These are phyloP conservation scores for Reticulitermes speratus DNA, from an alignment of 1,140 invertebrate species.

Conservation along the genomic window DNA sequence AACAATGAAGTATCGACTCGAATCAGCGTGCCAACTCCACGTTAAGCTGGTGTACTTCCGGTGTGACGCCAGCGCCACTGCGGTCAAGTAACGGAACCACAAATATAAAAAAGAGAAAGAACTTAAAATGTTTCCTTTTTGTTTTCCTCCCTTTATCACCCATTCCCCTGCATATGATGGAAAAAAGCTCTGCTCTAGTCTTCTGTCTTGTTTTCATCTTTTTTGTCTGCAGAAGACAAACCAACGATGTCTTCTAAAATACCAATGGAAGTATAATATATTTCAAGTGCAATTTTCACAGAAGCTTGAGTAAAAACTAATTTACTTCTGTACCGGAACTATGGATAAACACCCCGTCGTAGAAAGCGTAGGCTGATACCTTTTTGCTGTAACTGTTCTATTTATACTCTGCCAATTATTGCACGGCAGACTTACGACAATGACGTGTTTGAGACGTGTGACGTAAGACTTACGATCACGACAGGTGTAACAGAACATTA, in stretches of 20 bases:
- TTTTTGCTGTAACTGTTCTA: neutral
- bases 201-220: neutral
- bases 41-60: constrained; percentile 25
- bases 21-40: constrained; percentile 25
- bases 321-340: neutral
- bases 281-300: constrained; percentile 6
- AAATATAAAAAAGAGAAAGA: neutral
- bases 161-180: neutral
- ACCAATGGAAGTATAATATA: neutral
- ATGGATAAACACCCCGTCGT: neutral
- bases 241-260: neutral
- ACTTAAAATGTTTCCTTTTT: constrained; percentile 14
- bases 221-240: neutral
- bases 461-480: no score
- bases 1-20: constrained; percentile 28
- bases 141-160: neutral
- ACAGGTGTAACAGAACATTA: no score
- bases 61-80: constrained; percentile 28
- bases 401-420: neutral
- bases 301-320: neutral
- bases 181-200: neutral
- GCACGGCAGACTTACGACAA: no score
- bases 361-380: neutral
- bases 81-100: constrained; percentile 30
- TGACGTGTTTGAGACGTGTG: no score